Percentiles rank a stretch among this genome's conserved stretches.
Evolutionary conservation across 2,888 invertebrate species (phyloP).

Genomic region (Cephonodes hylas): DNA sequence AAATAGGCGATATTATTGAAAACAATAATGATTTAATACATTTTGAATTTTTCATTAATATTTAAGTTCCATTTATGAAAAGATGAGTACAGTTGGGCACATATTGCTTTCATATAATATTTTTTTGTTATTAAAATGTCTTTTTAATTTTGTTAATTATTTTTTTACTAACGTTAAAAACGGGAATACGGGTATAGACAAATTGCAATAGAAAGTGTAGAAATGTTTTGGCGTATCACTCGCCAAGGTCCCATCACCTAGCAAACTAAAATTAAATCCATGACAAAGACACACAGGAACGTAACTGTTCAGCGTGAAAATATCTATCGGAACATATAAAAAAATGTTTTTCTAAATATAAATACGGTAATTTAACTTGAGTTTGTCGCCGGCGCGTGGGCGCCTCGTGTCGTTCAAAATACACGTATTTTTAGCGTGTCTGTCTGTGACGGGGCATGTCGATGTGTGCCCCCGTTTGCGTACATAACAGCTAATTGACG

Average conservation of each 20-base stretch:
- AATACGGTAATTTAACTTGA: background rate
- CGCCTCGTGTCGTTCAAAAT: background rate
- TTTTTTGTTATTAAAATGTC: no score
- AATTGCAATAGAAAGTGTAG: background rate
- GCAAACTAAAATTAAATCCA: background rate
- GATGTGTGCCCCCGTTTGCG: background rate
- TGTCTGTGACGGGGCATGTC: background rate
- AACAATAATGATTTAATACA: no score
- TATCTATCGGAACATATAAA: background rate
- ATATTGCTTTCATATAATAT: no score
- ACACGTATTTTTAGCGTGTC: conserved; percentile 3
- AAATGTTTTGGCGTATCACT: background rate
- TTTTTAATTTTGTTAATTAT: no score
- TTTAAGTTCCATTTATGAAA: no score
- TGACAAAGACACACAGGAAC: background rate
- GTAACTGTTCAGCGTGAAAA: background rate
- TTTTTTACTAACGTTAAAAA: no score
- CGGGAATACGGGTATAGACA: background rate
- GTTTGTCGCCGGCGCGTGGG: background rate
- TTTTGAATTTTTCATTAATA: no score
- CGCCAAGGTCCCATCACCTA: background rate
- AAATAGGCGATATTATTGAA: no score
- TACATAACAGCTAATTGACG: background rate
- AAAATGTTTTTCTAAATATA: background rate
- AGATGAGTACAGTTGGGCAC: no score